phyloP scores from a whole-genome alignment of 2,888 invertebrate genomes.

The Drosophila pullipes region DNA sequence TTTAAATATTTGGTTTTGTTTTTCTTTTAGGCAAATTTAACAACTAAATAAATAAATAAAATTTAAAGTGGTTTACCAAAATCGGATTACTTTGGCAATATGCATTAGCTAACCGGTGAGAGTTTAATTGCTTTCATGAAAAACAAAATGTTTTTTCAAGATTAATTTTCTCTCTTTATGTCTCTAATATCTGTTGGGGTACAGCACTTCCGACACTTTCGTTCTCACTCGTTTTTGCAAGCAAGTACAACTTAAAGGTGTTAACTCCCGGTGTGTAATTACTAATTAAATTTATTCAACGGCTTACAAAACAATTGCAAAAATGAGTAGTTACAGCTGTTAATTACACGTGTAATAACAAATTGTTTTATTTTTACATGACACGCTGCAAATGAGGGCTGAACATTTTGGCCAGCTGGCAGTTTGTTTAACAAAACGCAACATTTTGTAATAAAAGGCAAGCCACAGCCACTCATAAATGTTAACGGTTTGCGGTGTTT shows the following conservation, averaged over 20 bases:
- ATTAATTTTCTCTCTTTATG: background rate
- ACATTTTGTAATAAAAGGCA: conserved; percentile 43
- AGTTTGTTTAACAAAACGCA: conserved; percentile 62
- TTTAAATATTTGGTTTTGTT: background rate
- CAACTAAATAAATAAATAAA: background rate
- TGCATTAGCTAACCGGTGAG: background rate
- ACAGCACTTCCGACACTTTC: background rate
- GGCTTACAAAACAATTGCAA: conserved; percentile 13
- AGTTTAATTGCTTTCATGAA: background rate
- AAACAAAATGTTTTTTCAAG: background rate
- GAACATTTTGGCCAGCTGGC: background rate
- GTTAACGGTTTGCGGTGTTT: conserved; percentile 48
- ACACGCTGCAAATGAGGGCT: conserved; percentile 15
- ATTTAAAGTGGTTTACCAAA: background rate
- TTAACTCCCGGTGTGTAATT: conserved; percentile 35
- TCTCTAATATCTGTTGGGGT: background rate
- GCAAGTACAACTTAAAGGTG: background rate
- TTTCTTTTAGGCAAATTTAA: background rate
- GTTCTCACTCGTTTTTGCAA: background rate
- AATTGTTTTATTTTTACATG: conserved; percentile 51
- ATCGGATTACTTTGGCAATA: background rate
- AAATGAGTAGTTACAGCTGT: conserved; percentile 21
- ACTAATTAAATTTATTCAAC: conserved; percentile 50
- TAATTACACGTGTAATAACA: conserved; percentile 58
- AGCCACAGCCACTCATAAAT: conserved; percentile 47